A percentile compares a stretch with the other conserved stretches of the same genome.
Conservation (phyloP, 2,113 vertebrate species). For the Lasiurus cinereus region DNA sequence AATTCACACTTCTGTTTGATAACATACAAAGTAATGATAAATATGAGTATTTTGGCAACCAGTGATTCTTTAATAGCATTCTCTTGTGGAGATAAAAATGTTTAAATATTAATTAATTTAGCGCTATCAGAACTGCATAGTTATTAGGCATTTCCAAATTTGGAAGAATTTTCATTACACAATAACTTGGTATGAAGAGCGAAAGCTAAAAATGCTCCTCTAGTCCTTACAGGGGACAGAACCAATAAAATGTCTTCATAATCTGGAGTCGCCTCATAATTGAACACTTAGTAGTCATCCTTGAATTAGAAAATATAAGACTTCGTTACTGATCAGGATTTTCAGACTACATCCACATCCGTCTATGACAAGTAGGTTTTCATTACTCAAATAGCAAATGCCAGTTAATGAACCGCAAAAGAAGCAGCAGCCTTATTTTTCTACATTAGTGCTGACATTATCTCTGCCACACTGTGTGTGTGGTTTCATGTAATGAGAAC, state of each 20-base stretch:
- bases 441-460: constrained; percentile 68
- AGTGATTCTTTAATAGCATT: constrained; percentile 80
- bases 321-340: constrained; percentile 78
- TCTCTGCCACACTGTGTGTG: constrained; percentile 75
- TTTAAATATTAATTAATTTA: constrained; percentile 85
- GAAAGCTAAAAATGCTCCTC: constrained; percentile 47
- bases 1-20: constrained; percentile 81
- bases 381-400: constrained; percentile 80
- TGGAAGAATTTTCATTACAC: constrained; percentile 68
- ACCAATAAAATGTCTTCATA: constrained; percentile 67
- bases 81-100: constrained; percentile 80
- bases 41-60: constrained; percentile 75
- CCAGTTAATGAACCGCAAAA: constrained; percentile 82
- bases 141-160: constrained; percentile 79
- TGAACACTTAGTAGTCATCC: constrained; percentile 82
- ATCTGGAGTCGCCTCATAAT: constrained; percentile 79
- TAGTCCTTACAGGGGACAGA: constrained; percentile 26
- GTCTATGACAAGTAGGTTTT: constrained; percentile 80
- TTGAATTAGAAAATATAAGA: constrained; percentile 79
- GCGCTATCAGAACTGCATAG: constrained; percentile 71
- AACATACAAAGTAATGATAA: constrained; percentile 79
- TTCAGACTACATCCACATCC: constrained; percentile 67
- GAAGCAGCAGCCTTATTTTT: constrained; percentile 79
- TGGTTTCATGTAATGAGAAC: constrained; percentile 77
- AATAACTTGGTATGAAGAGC: constrained; percentile 59